Evolutionary conservation across 2,888 invertebrate species (phyloP).

Genomic region (Lysandra coridon): DNA sequence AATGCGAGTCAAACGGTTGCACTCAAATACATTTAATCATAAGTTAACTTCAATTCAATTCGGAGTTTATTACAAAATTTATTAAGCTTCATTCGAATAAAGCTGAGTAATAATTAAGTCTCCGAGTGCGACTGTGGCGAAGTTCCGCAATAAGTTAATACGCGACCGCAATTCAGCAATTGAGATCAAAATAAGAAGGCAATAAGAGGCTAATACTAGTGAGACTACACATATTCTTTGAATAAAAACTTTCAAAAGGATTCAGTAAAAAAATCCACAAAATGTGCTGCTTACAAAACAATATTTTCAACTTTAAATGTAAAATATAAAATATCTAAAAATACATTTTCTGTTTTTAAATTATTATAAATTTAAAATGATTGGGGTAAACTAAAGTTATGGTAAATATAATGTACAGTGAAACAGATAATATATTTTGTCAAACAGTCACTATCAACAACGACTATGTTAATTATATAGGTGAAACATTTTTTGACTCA

Average conservation of each 20-base stretch:
- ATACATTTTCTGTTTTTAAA: not conserved
- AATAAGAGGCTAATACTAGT: conserved; percentile 1
- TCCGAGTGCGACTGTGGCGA: not conserved
- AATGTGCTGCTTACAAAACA: not conserved
- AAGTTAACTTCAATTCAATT: no score
- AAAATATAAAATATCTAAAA: conserved; percentile 5
- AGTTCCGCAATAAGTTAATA: not conserved
- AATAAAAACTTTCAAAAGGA: not conserved
- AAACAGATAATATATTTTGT: conserved; percentile 24
- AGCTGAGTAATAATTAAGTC: no score
- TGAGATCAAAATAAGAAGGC: conserved; percentile 19
- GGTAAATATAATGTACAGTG: conserved; percentile 30
- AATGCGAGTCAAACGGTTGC: no score
- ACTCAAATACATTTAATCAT: no score
- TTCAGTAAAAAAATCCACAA: not conserved
- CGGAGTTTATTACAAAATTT: no score
- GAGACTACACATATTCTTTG: not conserved
- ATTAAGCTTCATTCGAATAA: no score
- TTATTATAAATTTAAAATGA: not conserved
- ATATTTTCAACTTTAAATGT: not conserved
- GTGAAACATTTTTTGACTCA: conserved; percentile 4
- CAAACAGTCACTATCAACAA: conserved; percentile 25
- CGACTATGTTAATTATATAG: conserved; percentile 1
- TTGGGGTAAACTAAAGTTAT: not conserved
- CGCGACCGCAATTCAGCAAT: not conserved